Evolutionary conservation across 2,113 vertebrate genomes (phyloP).

Genomic region (Mesoclemmys tuberculata): DNA sequence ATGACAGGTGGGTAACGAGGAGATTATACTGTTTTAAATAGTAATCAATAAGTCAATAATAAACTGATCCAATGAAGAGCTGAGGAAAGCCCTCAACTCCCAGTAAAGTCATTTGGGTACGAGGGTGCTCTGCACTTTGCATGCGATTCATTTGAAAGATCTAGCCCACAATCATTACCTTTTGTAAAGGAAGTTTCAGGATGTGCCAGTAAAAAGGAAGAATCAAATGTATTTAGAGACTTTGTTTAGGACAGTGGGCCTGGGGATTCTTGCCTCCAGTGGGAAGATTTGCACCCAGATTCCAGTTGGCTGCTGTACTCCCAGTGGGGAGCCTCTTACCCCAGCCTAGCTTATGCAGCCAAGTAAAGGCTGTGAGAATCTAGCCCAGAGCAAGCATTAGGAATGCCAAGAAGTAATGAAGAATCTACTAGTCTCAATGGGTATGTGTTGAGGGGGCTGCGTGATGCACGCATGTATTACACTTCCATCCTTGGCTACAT

Average conservation of each 20-base stretch:
- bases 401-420: background rate
- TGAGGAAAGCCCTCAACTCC: background rate
- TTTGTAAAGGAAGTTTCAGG: background rate
- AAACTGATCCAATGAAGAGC: background rate
- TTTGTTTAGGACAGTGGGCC: background rate
- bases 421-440: background rate
- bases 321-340: background rate
- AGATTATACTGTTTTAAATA: background rate
- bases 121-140: background rate
- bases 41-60: background rate
- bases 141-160: background rate
- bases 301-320: too few species aligned
- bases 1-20: background rate
- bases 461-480: rapidly evolving
- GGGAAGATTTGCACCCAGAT: too few species aligned
- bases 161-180: background rate
- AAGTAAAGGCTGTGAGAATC: background rate
- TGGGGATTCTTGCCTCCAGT: too few species aligned
- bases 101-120: background rate
- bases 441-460: background rate
- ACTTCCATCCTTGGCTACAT: background rate
- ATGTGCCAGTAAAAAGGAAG: background rate
- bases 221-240: background rate
- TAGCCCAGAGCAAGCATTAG: background rate
- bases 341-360: background rate